Percentiles rank a stretch among this genome's conserved stretches.
Evolutionary conservation across 2,888 invertebrate species (phyloP).

Genomic region (Podabrus alpinus): DNA sequence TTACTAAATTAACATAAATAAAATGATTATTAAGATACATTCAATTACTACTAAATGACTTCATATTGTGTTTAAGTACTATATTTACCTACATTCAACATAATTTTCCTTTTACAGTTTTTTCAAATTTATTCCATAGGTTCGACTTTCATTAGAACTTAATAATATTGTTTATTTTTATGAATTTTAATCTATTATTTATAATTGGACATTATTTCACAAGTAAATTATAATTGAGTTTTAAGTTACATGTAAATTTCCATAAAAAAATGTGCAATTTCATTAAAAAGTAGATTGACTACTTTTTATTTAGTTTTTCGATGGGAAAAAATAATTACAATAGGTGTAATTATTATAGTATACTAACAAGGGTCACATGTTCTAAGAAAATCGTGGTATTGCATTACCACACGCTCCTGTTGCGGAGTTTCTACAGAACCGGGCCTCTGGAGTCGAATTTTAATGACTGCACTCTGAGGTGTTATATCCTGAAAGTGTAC

Average conservation of each 20-base stretch:
- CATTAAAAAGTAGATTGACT: not conserved
- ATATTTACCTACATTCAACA: not conserved
- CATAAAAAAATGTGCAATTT: no score
- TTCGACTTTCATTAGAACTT: not conserved
- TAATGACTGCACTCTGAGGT: slow-evolving; percentile 66
- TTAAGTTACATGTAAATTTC: no score
- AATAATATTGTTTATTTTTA: no score
- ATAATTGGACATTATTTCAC: no score
- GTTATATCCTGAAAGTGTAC: slow-evolving; percentile 64
- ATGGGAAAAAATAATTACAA: not conserved
- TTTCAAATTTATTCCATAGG: not conserved
- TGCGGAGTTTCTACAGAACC: slow-evolving; percentile 67
- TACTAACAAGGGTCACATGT: slow-evolving; percentile 33
- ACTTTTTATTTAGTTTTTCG: not conserved
- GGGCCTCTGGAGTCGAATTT: slow-evolving; percentile 63
- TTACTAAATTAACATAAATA: no score
- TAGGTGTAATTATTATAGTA: not conserved
- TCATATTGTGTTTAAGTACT: not conserved
- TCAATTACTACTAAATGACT: not conserved
- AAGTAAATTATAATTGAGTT: no score
- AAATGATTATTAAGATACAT: not conserved
- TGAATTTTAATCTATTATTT: not conserved
- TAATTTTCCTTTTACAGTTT: not conserved
- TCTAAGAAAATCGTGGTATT: slow-evolving; percentile 63
- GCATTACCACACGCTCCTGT: slow-evolving; percentile 64